Percentiles rank a stretch among this genome's conserved stretches.
These are phyloP conservation scores for Hydrochoerus hydrochaeris DNA, from an alignment of 2,113 vertebrate species.

Conservation along the genomic window DNA sequence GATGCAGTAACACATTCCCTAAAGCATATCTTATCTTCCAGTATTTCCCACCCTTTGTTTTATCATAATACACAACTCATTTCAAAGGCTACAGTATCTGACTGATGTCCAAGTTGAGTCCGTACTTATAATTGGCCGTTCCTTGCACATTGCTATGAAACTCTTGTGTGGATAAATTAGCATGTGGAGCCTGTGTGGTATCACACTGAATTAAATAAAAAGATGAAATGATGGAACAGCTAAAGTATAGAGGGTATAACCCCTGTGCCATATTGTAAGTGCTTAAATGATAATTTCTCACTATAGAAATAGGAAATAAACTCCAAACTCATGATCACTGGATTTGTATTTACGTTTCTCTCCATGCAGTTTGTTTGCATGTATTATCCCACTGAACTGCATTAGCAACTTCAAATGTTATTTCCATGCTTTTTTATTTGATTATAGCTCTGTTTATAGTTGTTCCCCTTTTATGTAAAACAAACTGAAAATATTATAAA, in stretches of 20 bases:
- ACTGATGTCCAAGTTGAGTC: not conserved
- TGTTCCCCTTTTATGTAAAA: constrained; percentile 59
- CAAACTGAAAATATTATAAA: constrained; percentile 36
- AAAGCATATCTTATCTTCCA: not conserved
- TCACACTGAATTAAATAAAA: constrained; percentile 4
- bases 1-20: not conserved
- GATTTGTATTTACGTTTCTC: not conserved
- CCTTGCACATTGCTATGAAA: not conserved
- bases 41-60: not conserved
- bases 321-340: constrained; percentile 2
- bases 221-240: not conserved
- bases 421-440: constrained; percentile 57
- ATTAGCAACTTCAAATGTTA: constrained; percentile 33
- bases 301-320: constrained; percentile 50
- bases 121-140: not conserved
- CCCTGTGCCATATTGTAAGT: not conserved
- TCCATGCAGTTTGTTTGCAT: not conserved
- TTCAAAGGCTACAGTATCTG: not conserved
- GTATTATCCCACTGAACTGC: not conserved
- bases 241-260: not conserved
- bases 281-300: constrained; percentile 30
- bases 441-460: constrained; percentile 63
- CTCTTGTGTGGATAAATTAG: not conserved
- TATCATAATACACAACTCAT: not conserved
- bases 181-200: not conserved